phyloP scores from a whole-genome alignment of 1,140 invertebrate genomes.

The Papilio polytes region DNA sequence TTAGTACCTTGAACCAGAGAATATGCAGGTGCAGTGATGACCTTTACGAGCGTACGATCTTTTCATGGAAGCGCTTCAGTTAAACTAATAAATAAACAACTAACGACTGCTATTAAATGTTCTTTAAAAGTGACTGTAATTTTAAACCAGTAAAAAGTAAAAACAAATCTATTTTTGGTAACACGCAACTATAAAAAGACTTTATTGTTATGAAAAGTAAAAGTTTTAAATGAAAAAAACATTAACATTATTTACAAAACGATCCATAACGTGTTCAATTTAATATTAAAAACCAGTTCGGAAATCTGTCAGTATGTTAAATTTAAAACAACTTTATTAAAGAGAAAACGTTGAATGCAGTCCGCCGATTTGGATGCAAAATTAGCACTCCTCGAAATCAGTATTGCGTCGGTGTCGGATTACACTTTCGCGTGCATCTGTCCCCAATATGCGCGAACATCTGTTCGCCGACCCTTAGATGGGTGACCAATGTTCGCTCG shows the following conservation, averaged over 20 bases:
- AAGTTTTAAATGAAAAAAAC: not conserved
- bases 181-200: not conserved
- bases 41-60: conserved; percentile 5
- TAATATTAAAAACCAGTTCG: conserved; percentile 2
- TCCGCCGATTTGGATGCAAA: conserved; percentile 26
- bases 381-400: conserved; percentile 38
- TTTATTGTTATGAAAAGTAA: not conserved
- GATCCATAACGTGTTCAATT: not conserved
- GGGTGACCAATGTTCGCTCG: conserved; percentile 34
- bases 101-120: not conserved
- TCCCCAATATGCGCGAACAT: conserved; percentile 38
- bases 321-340: conserved; percentile 17
- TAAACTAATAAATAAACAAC: not conserved
- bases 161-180: not conserved
- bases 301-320: not conserved
- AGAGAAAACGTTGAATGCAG: conserved; percentile 6
- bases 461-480: conserved; percentile 35
- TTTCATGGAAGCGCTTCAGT: not conserved
- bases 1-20: not conserved
- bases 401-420: conserved; percentile 18
- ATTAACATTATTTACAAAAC: not conserved
- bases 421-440: conserved; percentile 39
- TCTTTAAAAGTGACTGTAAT: not conserved
- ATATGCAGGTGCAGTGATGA: conserved; percentile 6
- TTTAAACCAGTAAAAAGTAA: not conserved